Base-by-base conservation (phyloP, 2,888 invertebrate species). In the Strigamia maritima region DNA sequence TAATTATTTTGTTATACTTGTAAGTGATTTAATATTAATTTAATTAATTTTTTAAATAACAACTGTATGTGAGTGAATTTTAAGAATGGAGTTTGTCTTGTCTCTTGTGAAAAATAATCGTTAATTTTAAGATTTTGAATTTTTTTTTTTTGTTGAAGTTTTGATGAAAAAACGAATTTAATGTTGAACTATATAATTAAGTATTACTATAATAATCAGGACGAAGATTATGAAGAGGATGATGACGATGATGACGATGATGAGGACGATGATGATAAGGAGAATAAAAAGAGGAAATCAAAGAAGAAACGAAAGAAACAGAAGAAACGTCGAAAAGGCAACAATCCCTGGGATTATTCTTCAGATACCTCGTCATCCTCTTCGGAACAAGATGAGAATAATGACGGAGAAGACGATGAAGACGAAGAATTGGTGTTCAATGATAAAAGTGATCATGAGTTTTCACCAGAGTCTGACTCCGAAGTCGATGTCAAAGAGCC, bases 381-480 rank as follows among this genome's bases (percentile, higher is more conserved):
- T 22, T 65, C 65, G 2, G 76, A 78, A 19, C 79, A 76, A 31
- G 81, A 82, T 82, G 84, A 87, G 83, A 85, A 86, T 84, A 83
- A 86, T 84, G 82, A 87, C 6, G 88, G 88, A 65, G 87, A 87
- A 16, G 88, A 89, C 81, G 88, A 87, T 6, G 88, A 89, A 79
- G 84, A 85, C 79, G 85, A 86, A 80, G 83, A 83, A 75, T 80
- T 85, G 75, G 85, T 90, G 0, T 90, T 91, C 82, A 92, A 83
- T 75, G 83, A 83, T 4, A 83, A 91, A 84, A 94, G 94, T 0
- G 95, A 96, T 85, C 96, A 96, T 84, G 97, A 97, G 86, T 96
- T 96, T 86, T 95, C 95, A 0, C 94, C 94, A 0, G 95, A 95
- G 84, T 94, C 94, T 0, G 95, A 96, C 84, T 86, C 92, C 44